Evolutionary conservation across 1,140 invertebrate genomes (phyloP).

Genomic region (Lineus longissimus): DNA sequence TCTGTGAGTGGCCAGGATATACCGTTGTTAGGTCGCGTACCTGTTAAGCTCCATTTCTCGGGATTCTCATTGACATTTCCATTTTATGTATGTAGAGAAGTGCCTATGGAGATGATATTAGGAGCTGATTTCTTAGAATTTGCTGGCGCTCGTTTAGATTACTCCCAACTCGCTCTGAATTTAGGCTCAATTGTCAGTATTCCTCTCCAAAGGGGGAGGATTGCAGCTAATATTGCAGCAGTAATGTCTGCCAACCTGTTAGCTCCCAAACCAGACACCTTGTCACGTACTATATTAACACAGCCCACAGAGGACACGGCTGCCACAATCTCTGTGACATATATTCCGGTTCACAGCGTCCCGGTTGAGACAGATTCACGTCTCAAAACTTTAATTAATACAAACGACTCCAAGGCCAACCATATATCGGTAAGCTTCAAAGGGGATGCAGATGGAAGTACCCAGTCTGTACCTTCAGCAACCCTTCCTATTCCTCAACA

Average conservation of each 20-base stretch:
- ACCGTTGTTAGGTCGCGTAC: not conserved
- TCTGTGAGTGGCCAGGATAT: not conserved
- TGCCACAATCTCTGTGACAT: no score
- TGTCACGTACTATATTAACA: no score
- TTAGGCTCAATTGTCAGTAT: not conserved
- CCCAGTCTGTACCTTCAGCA: no score
- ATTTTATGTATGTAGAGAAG: not conserved
- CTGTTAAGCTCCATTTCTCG: not conserved
- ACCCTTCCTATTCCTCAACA: no score
- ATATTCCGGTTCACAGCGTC: no score
- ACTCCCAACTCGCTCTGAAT: not conserved
- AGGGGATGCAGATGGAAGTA: no score
- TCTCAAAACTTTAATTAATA: no score
- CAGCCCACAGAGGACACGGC: no score
- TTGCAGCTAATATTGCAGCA: not conserved
- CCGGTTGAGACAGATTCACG: no score
- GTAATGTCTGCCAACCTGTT: not conserved
- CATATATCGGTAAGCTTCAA: no score
- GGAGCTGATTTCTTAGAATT: not conserved
- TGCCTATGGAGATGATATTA: not conserved
- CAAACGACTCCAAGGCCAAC: no score
- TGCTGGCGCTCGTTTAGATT: not conserved
- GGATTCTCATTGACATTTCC: not conserved
- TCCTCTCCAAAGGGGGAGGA: not conserved
- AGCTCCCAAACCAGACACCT: no score